These are phyloP conservation scores for Enteromius treurensis DNA, from an alignment of 2,797 vertebrate species.

Conservation along the genomic window DNA sequence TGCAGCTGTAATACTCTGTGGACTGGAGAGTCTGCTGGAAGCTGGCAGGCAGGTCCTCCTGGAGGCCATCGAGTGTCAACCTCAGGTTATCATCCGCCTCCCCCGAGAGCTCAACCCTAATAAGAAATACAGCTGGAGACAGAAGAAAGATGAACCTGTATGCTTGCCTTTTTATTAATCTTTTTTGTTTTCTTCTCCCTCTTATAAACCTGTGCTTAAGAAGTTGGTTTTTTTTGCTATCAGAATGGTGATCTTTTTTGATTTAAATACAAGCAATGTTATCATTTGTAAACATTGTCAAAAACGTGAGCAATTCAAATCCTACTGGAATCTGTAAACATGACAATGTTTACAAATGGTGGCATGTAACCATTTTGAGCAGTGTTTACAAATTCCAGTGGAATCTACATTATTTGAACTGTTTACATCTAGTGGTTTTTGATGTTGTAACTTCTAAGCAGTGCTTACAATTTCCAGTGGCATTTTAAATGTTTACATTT, in stretches of 20 bases:
- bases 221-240: background rate
- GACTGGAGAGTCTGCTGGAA: slow-evolving; percentile 88
- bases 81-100: slow-evolving; percentile 82
- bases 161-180: slow-evolving; percentile 42
- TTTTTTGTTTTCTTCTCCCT: slow-evolving; percentile 1
- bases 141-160: slow-evolving; percentile 93
- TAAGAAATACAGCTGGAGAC: slow-evolving; percentile 99
- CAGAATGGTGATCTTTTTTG: background rate
- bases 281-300: no score
- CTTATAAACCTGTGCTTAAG: slow-evolving; percentile 16
- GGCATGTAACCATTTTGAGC: background rate
- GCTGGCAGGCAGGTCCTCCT: slow-evolving; percentile 92
- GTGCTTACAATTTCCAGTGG: background rate
- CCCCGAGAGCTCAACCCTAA: slow-evolving; percentile 89
- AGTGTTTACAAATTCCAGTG: no score
- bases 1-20: slow-evolving; percentile 76
- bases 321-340: no score
- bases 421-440: background rate
- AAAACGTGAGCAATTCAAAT: no score
- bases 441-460: background rate
- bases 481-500: background rate
- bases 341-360: background rate
- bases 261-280: background rate
- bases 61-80: slow-evolving; percentile 89
- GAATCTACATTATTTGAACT: background rate